Conservation (phyloP, 2,113 vertebrate species). For the Otis tarda region DNA sequence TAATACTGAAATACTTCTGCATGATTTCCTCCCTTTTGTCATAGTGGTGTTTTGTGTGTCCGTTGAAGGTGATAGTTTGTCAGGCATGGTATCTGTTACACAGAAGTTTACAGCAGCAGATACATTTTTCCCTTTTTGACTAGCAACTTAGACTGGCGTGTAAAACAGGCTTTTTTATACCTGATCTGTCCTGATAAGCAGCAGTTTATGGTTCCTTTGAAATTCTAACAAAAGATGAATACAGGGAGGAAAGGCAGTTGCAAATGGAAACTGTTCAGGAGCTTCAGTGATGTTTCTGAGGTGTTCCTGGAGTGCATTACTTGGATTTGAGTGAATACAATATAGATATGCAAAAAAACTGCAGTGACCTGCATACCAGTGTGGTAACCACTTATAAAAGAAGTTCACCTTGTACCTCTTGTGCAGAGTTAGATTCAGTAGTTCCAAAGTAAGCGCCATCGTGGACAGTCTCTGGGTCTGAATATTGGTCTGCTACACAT, state of each 20-base stretch:
- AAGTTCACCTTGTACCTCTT: background rate
- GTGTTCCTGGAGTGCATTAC: background rate
- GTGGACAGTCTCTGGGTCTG: background rate
- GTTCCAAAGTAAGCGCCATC: background rate
- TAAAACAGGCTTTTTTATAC: background rate
- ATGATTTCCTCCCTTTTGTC: conserved; percentile 74
- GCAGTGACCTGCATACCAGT: background rate
- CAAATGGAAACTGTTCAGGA: background rate
- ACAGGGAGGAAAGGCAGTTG: background rate
- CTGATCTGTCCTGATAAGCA: background rate
- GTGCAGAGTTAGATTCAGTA: background rate
- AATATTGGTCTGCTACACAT: background rate
- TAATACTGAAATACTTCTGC: conserved; percentile 71
- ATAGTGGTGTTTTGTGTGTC: conserved; percentile 67
- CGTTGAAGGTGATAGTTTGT: conserved; percentile 67
- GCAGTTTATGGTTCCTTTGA: conserved; percentile 9
- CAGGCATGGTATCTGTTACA: conserved; percentile 62
- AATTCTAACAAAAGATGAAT: background rate
- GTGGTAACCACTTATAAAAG: background rate
- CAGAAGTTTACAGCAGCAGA: conserved; percentile 49
- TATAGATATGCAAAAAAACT: background rate
- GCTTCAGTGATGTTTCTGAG: background rate
- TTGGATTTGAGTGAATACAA: background rate
- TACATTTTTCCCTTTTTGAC: conserved; percentile 31
- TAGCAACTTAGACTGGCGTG: conserved; percentile 29